Base-by-base conservation (phyloP, 2,113 vertebrate species). In the Octodon degus region DNA sequence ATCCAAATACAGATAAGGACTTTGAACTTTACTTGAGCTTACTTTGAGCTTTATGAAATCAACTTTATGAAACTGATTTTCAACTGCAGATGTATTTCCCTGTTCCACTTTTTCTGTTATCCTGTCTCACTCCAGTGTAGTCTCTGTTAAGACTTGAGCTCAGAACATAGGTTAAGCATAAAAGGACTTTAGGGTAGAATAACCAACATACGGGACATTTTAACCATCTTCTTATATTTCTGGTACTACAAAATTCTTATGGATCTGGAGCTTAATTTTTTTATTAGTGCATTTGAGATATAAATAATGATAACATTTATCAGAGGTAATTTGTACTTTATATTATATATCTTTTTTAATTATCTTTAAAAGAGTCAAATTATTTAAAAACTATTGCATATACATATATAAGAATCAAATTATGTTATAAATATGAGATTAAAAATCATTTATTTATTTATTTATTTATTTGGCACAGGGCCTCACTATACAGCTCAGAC, bases 311-410 rank as follows among this genome's bases (percentile, higher is more conserved):
- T 76, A 43, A 76, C 24, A 76, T 47, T 76, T 40, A 76, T 27
- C 40, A 40, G 40, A 76, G 24, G 40, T 40, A 76, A 47, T 76
- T 14, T 47, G 74, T 76, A 47, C 24, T 76, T 5, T 16, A 14
- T 22, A 34, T 24, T 9, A 76, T 47, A 25, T 47, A 76, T 76
- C 40, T 47, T 76, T 37, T 25, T 76, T 25, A 74, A 40, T 43
- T 43, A 43, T 43, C 43, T 89, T 58, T 55, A 32, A 93, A 95
- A 92, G 93, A 80, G 16, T 43, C 50, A 55, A 50, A 14, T 63
- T 84, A 24, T 84, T 88, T 86, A 89, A 85, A 79, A 27, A 89
- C 30, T 95, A 72, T 90, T 86, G 40, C 67, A 89, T 88, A 80
- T 82, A 7, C 22, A 65, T 72, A 62, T 87, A 22, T 89, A 83